Evolutionary conservation across 2,888 invertebrate species (phyloP).

Genomic region (Leptothorax acervorum): DNA sequence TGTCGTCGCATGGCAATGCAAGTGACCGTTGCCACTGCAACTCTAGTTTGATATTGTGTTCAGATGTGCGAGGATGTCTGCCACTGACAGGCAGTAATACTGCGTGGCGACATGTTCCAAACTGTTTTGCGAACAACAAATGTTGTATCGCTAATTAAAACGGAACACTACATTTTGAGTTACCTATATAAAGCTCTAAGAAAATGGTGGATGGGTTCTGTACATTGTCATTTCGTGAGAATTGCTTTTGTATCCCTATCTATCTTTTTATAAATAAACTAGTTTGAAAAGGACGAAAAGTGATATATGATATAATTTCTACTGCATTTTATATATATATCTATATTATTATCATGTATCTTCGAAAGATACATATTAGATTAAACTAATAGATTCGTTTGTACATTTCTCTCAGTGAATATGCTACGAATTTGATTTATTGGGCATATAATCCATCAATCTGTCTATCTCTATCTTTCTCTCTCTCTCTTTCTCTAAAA

Average conservation of each 20-base stretch:
- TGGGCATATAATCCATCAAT: constrained; percentile 35
- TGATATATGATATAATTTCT: background rate
- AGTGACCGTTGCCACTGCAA: constrained; percentile 60
- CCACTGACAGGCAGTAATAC: constrained; percentile 62
- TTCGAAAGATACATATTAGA: background rate
- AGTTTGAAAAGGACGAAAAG: background rate
- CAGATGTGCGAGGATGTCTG: constrained; percentile 56
- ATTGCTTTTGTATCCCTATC: background rate
- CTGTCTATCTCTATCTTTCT: constrained; percentile 37
- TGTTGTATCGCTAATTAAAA: constrained; percentile 25
- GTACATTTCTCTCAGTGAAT: background rate
- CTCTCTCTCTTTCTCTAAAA: constrained; percentile 47
- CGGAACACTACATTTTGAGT: constrained; percentile 15
- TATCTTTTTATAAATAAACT: background rate
- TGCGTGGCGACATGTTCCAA: constrained; percentile 25
- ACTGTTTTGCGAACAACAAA: constrained; percentile 44
- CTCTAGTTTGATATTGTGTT: constrained; percentile 54
- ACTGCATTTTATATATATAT: background rate
- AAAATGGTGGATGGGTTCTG: background rate
- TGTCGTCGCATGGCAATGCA: constrained; percentile 65
- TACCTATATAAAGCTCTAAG: background rate
- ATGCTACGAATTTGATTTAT: constrained; percentile 45
- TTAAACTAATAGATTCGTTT: background rate
- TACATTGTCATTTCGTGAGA: too few species aligned
- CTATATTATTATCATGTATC: background rate